Evolutionary conservation across 2,797 vertebrate genomes (phyloP).

Genomic region (Esox lucius): DNA sequence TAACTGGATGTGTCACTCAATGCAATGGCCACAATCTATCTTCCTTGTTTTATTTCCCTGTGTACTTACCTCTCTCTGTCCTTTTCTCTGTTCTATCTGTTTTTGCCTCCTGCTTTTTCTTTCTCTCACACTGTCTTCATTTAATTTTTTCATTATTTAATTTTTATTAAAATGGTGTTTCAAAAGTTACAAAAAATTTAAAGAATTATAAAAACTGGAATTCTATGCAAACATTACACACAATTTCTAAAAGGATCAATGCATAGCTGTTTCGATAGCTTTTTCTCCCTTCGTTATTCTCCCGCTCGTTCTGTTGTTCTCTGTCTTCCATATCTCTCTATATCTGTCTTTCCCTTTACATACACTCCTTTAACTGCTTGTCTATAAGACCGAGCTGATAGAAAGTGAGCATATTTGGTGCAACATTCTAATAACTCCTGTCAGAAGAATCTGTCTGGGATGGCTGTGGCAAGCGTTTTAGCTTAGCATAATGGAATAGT

Average conservation of each 20-base stretch:
- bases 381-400: slow-evolving; percentile 1
- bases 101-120: neutral
- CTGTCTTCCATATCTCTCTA: neutral
- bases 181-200: too few relatives aligned
- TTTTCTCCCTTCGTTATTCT: slow-evolving; percentile 31
- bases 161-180: too few relatives aligned
- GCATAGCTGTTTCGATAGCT: slow-evolving; percentile 7
- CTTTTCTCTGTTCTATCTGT: neutral
- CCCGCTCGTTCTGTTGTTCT: neutral
- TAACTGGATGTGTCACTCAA: neutral
- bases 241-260: too few relatives aligned
- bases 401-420: slow-evolving; percentile 39
- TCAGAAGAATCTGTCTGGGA: slow-evolving; percentile 42
- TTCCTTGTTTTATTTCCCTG: neutral
- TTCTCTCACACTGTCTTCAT: neutral
- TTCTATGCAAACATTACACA: too few relatives aligned
- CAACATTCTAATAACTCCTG: slow-evolving; percentile 13
- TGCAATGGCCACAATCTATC: neutral
- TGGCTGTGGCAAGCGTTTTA: slow-evolving; percentile 17
- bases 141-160: neutral
- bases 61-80: neutral
- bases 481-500: neutral
- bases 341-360: neutral
- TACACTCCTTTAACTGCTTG: slow-evolving; percentile 1
- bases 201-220: too few relatives aligned